Conservation (phyloP, 2,888 invertebrate species). For the Hymenopus coronatus region DNA sequence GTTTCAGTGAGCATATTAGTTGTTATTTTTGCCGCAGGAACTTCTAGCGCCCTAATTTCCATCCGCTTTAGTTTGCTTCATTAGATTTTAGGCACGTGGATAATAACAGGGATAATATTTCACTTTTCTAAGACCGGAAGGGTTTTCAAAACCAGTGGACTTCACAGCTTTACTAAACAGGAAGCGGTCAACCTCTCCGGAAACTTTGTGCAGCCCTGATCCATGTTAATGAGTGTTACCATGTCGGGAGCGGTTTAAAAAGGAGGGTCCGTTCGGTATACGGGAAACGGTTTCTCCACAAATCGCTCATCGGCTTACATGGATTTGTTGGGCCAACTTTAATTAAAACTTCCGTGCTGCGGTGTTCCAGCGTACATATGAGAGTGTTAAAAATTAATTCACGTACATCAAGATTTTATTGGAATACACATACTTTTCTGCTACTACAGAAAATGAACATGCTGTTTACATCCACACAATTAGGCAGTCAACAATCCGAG, state of each 20-base stretch:
- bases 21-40: not conserved
- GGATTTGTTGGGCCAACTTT: not conserved
- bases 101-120: not conserved
- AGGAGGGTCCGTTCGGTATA: not conserved
- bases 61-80: not conserved
- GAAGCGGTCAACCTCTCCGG: not conserved
- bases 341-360: not conserved
- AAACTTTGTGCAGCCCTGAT: not conserved
- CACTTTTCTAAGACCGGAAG: not conserved
- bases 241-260: not conserved
- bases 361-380: not conserved
- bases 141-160: not conserved
- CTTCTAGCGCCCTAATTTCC: not conserved
- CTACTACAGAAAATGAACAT: not conserved
- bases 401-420: not conserved
- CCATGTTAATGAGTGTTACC: not conserved
- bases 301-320: not conserved
- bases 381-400: not conserved
- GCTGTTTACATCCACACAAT: not conserved
- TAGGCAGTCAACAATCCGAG: not conserved
- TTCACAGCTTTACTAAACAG: not conserved
- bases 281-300: not conserved
- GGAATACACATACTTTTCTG: not conserved
- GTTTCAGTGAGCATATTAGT: not conserved
- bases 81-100: not conserved